Evolutionary conservation across 2,888 invertebrate genomes (phyloP).

Genomic region (Blomia tropicalis): DNA sequence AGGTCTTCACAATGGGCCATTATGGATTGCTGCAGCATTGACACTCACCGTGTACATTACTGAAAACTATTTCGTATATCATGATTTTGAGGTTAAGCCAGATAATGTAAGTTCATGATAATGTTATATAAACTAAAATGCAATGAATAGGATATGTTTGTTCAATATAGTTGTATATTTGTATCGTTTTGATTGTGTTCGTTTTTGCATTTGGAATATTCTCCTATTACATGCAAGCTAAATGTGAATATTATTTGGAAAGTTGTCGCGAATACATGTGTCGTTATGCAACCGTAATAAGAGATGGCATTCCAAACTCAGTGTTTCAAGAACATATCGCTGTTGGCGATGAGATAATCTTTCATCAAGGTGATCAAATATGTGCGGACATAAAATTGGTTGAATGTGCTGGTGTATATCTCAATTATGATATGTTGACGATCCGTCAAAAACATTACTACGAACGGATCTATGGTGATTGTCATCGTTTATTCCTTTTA

Average conservation of each 20-base stretch:
- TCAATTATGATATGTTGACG: neutral
- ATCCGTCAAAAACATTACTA: neutral
- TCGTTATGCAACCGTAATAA: neutral
- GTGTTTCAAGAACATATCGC: neutral
- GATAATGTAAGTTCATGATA: neutral
- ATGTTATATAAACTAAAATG: neutral
- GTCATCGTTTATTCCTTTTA: neutral
- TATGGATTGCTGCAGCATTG: neutral
- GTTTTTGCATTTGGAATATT: neutral
- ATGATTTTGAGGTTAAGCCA: conserved; percentile 2
- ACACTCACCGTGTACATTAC: neutral
- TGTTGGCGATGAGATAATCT: neutral
- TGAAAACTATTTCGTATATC: neutral
- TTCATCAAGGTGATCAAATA: neutral
- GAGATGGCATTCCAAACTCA: neutral
- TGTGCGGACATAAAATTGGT: neutral
- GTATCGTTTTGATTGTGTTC: neutral
- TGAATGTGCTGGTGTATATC: neutral
- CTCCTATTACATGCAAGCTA: conserved; percentile 7
- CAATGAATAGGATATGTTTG: neutral
- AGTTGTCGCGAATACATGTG: neutral
- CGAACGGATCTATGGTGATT: neutral
- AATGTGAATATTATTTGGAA: conserved; percentile 8
- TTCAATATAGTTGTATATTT: conserved; percentile 6
- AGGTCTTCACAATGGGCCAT: neutral